phyloP scores from a whole-genome alignment of 2,797 vertebrate species.

The Pseudochaenichthys georgianus region DNA sequence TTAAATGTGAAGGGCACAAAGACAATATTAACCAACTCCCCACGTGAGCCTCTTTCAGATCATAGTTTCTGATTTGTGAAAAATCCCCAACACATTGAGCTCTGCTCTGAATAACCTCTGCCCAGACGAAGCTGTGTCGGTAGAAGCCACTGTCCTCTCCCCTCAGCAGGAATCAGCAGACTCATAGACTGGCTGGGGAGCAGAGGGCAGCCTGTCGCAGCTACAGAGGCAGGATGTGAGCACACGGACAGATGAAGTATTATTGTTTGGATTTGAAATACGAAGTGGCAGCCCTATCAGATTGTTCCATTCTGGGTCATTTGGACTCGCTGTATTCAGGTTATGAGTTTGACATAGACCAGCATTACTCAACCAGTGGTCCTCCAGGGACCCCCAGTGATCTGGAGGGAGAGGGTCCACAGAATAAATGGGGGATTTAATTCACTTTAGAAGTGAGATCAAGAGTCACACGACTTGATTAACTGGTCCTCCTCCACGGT shows the following conservation, averaged over 20 bases:
- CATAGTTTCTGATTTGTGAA: background rate
- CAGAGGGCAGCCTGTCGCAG: background rate
- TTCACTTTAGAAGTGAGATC: too few relatives aligned
- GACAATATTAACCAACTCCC: background rate
- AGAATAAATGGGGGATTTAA: too few relatives aligned
- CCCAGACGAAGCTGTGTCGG: background rate
- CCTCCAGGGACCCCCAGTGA: too few relatives aligned
- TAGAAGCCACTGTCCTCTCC: background rate
- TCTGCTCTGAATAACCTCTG: background rate
- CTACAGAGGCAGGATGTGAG: background rate
- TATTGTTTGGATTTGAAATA: background rate
- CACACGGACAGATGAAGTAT: background rate
- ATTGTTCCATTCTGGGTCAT: background rate
- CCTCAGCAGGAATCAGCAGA: background rate
- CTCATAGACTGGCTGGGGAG: background rate
- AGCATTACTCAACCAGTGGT: too few relatives aligned
- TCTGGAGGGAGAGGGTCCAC: too few relatives aligned
- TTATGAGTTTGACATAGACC: background rate
- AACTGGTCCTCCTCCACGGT: too few relatives aligned
- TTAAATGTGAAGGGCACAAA: rapidly evolving
- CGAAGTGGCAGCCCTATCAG: background rate
- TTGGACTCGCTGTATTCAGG: background rate
- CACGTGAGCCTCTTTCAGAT: background rate
- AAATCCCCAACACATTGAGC: background rate
- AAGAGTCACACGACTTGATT: too few relatives aligned